A percentile compares a stretch with the other conserved stretches of the same genome.
Evolutionary conservation across 2,113 vertebrate species (phyloP).

Genomic region (Zosterops pallidus): DNA sequence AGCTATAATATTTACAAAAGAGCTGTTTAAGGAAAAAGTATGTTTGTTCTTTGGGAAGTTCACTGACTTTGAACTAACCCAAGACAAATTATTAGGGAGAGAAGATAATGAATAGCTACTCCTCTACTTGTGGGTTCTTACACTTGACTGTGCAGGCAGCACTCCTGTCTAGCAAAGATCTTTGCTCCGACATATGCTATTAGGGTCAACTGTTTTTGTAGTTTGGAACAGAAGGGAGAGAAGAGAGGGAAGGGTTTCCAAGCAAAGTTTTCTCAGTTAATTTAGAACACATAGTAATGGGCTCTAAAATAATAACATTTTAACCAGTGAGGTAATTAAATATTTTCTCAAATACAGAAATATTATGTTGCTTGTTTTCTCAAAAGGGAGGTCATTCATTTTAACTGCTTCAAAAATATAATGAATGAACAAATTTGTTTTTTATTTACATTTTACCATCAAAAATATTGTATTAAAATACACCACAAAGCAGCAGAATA

Average conservation of each 20-base stretch:
- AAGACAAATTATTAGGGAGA: conserved; percentile 25
- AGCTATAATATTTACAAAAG: conserved; percentile 42
- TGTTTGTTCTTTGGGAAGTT: conserved; percentile 40
- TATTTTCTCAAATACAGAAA: conserved; percentile 72
- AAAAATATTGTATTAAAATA: conserved; percentile 70
- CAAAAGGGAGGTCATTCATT: conserved; percentile 72
- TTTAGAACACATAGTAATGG: conserved; percentile 63
- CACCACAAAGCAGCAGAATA: conserved; percentile 32
- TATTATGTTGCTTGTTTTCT: conserved; percentile 76
- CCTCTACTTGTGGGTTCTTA: not conserved
- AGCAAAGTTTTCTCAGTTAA: conserved; percentile 52
- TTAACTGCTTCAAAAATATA: conserved; percentile 70
- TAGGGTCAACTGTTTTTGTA: conserved; percentile 52
- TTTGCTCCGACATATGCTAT: not conserved
- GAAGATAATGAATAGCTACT: conserved; percentile 20
- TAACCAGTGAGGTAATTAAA: conserved; percentile 73
- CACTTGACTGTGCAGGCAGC: not conserved
- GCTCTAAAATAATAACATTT: conserved; percentile 71
- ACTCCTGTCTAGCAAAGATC: not conserved
- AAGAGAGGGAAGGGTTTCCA: not conserved
- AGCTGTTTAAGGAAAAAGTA: conserved; percentile 40
- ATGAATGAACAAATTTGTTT: conserved; percentile 72
- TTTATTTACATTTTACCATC: conserved; percentile 74
- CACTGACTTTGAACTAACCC: conserved; percentile 47
- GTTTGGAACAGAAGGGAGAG: not conserved